These are phyloP conservation scores for Globicephala melas DNA, from an alignment of 2,113 vertebrate genomes.

Conservation along the genomic window DNA sequence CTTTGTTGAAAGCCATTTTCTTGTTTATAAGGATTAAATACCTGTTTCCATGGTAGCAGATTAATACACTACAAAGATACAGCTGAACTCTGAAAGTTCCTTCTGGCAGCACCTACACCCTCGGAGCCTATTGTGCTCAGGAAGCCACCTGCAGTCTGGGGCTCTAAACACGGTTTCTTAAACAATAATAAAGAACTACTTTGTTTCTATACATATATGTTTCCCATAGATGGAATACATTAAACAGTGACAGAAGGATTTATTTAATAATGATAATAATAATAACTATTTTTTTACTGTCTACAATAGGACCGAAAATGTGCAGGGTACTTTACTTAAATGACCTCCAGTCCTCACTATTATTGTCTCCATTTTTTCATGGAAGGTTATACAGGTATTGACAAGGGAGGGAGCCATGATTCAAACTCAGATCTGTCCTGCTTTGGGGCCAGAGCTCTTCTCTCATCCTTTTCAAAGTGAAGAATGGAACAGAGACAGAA, in stretches of 20 bases:
- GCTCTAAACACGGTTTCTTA: neutral
- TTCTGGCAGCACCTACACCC: neutral
- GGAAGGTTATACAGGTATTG: neutral
- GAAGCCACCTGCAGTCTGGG: neutral
- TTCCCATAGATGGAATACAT: neutral
- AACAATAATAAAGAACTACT: neutral
- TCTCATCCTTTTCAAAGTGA: neutral
- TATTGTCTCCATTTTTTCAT: neutral
- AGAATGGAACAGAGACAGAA: neutral
- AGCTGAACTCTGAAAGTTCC: neutral
- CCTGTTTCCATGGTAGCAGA: constrained; percentile 59
- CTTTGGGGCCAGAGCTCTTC: neutral
- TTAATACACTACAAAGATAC: constrained; percentile 48
- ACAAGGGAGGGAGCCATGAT: neutral
- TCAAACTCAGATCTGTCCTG: neutral
- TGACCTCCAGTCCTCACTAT: neutral
- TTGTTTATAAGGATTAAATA: constrained; percentile 56
- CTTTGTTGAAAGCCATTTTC: constrained; percentile 43
- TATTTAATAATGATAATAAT: neutral
- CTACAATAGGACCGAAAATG: neutral
- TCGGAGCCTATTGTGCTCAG: neutral
- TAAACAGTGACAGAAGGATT: neutral
- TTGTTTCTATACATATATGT: neutral
- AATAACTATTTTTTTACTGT: neutral
- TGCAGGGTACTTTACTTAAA: neutral